phyloP scores from a whole-genome alignment of 2,113 vertebrate genomes.

The Thinocorus orbignyianus region DNA sequence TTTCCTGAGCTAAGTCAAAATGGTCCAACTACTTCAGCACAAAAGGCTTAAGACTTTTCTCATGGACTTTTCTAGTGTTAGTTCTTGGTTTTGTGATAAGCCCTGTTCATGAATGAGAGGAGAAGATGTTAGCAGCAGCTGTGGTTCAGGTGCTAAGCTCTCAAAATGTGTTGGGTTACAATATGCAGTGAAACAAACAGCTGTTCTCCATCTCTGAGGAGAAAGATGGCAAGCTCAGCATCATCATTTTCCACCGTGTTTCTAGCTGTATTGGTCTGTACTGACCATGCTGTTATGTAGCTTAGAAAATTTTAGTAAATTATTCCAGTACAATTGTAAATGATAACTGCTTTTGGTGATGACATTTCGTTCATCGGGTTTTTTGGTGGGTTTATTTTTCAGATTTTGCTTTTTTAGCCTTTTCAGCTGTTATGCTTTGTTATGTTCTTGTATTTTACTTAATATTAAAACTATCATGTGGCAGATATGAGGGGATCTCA shows the following conservation, averaged over 20 bases:
- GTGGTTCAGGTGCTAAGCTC: not conserved
- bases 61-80: not conserved
- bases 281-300: not conserved
- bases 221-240: not conserved
- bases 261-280: not conserved
- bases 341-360: not conserved
- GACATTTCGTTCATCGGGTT: not conserved
- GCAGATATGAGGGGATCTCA: not conserved
- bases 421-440: not conserved
- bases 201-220: not conserved
- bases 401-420: not conserved
- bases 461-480: not conserved
- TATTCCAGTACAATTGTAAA: not conserved
- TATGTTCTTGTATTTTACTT: not conserved
- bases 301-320: not conserved
- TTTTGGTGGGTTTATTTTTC: not conserved
- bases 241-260: not conserved
- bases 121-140: not conserved
- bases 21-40: not conserved
- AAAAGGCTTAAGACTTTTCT: not conserved
- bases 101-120: not conserved
- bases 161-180: not conserved
- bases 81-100: not conserved
- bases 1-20: not conserved
- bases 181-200: not conserved